Conservation (phyloP, 2,113 vertebrate species). For the Atractosteus spatula region DNA sequence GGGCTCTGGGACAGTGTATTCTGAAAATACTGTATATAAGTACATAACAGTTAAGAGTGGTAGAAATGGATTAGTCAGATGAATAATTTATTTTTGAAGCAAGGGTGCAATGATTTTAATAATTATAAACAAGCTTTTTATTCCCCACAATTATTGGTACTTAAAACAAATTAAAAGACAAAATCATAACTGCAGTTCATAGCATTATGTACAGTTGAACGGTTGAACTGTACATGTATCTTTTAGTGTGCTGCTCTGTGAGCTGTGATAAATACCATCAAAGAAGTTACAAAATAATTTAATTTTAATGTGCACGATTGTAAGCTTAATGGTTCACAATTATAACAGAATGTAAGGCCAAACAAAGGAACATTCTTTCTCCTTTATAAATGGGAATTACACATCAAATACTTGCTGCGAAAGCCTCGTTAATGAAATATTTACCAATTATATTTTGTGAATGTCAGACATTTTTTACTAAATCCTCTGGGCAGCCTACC, state of each 20-base stretch:
- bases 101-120: no score
- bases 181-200: background rate
- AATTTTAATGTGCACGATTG: background rate
- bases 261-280: background rate
- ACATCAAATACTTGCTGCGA: slow-evolving; percentile 25
- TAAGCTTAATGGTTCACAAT: slow-evolving; percentile 18
- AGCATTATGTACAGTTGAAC: slow-evolving; percentile 5
- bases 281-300: slow-evolving; percentile 1
- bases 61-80: no score
- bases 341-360: slow-evolving; percentile 8
- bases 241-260: slow-evolving; percentile 1
- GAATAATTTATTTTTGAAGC: no score
- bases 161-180: background rate
- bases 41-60: no score
- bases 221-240: background rate
- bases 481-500: no score
- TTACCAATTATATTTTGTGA: slow-evolving; percentile 13
- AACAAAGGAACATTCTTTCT: slow-evolving; percentile 13
- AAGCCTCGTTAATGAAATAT: slow-evolving; percentile 14
- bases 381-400: slow-evolving; percentile 20
- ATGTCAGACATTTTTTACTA: no score
- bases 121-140: no score
- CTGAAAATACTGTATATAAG: no score
- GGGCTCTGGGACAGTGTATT: no score
- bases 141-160: no score